Percentiles rank a stretch among this genome's conserved stretches.
Evolutionary conservation across 2,888 invertebrate species (phyloP).

Genomic region (Platerodrilus igneus): DNA sequence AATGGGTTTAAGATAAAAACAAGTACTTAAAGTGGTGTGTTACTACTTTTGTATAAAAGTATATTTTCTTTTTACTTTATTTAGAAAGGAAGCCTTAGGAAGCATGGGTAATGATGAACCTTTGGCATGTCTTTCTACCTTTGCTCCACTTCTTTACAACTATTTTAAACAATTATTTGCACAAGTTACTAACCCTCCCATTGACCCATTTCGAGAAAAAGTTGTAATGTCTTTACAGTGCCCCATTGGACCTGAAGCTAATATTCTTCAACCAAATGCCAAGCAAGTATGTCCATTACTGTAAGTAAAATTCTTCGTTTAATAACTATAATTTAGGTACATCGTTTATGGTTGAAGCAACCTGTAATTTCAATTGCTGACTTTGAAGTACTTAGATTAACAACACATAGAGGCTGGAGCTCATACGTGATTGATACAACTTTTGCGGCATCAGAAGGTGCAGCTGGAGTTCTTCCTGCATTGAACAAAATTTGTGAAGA

Average conservation of each 20-base stretch:
- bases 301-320: not conserved
- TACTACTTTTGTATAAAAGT: not conserved
- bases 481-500: constrained; percentile 74
- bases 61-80: too few species aligned
- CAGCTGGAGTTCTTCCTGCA: constrained; percentile 71
- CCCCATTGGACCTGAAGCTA: constrained; percentile 94
- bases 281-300: constrained; percentile 54
- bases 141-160: constrained; percentile 91
- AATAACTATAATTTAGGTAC: constrained; percentile 46
- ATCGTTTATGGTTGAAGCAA: constrained; percentile 87
- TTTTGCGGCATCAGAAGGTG: constrained; percentile 72
- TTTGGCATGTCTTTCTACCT: constrained; percentile 91
- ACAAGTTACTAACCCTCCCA: constrained; percentile 98
- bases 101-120: constrained; percentile 99
- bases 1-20: not conserved
- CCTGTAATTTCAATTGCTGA: constrained; percentile 92
- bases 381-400: constrained; percentile 79
- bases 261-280: constrained; percentile 85
- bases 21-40: too few species aligned
- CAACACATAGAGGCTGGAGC: constrained; percentile 83
- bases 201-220: constrained; percentile 98
- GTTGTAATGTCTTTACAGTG: constrained; percentile 98
- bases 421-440: constrained; percentile 78
- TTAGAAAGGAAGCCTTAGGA: constrained; percentile 94
- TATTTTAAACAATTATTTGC: constrained; percentile 99